Base-by-base conservation (phyloP, 2,888 invertebrate genomes). In the Cerastoderma edule region DNA sequence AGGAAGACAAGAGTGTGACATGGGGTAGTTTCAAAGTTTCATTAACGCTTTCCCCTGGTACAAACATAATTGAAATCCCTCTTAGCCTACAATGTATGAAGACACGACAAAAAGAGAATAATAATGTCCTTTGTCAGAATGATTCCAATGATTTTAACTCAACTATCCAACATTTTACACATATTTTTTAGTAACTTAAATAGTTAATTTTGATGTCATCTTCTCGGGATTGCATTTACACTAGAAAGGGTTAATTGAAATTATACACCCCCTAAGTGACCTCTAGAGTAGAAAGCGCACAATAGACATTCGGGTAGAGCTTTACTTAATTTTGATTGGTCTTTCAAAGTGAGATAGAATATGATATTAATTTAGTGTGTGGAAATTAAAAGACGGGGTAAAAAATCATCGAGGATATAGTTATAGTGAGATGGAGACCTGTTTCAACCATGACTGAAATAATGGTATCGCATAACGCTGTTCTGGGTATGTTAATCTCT, bases 301-400 rank as follows among this genome's bases (percentile, higher is more conserved):
- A 85, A 85, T 86, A 83, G 80, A 67, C 78, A 65, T 80, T 87
- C 83, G 81, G 84, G 84, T 78, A 76, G 77, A 80, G 81, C 82
- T 83, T 82, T 82, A 81, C 84, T 83, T 78, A 84, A 82, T 83
- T 85, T 80, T 80, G 83, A 85, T 86, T 83, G 86, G 87, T 83
- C 82, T 87, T 44, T 85, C 79, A 80, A 87, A 85, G 83, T 85
- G 78, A 84, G 85, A 80, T 82, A 83, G 82, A 83, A 83, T 85
- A 81, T 84, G 78, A 79, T 81, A 60, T 39, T 27, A 24, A 39
- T 60, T n/a, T n/a, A n/a, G 60, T 60, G 77, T 76, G 74, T 35
- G 39, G 60, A 39, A 60, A 60, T 60, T 60, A 39, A 32, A 27
- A 33, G 35, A 60, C 5, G 39, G 39, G n/a, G n/a, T n/a, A n/a